Base-by-base conservation (phyloP, 2,797 vertebrate genomes). In the Karalla daura region DNA sequence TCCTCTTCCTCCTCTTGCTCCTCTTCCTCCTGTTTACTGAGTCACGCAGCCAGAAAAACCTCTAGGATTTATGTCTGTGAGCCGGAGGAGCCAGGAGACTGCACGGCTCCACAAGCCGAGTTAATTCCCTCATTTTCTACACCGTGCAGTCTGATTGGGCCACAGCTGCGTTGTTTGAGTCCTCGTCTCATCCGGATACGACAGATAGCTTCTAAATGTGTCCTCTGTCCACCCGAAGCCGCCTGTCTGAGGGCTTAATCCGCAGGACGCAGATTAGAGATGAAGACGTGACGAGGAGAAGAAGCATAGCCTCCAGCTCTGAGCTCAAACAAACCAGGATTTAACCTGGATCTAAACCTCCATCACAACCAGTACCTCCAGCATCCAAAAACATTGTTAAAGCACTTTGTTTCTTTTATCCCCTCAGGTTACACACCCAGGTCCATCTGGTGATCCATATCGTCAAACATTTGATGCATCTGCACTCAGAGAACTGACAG, bases 121-220 rank as follows among this genome's bases (percentile, higher is more conserved):
- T 81, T 78, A 66, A 84, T 82, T 84, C 65, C 81, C 80, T 55
- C 50, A 78, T 84, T 84, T 82, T 76, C 76, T 63, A 23, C 12
- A 25, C 33, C 6, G 49, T 49, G 80, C 68, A 76, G 39, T 35
- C 47, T 18, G 59, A 69, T 80, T 54, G 28, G 51, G 51, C 39
- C 47, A 37, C 62, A 24, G 0, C 55, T 41, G 41, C 7, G n/a
- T 50, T 12, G 17, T 39, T 11, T n/a, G 52, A 7, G 51, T 41
- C 37, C 25, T 18, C 0, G 54, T 60, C 39, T 2, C 24, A 2
- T 30, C 33, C 18, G 9, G n/a, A 56, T 21, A 12, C 27, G 1
- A 25, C 52, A 66, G 52, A 66, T 66, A 63, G 41, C 63, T 63
- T 52, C n/a, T 41, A 62, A 49, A 58, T 6, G 14, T 30, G 15